These are phyloP conservation scores for Dimorphilus gyrociliatus DNA, from an alignment of 2,888 invertebrate species.

Conservation along the genomic window DNA sequence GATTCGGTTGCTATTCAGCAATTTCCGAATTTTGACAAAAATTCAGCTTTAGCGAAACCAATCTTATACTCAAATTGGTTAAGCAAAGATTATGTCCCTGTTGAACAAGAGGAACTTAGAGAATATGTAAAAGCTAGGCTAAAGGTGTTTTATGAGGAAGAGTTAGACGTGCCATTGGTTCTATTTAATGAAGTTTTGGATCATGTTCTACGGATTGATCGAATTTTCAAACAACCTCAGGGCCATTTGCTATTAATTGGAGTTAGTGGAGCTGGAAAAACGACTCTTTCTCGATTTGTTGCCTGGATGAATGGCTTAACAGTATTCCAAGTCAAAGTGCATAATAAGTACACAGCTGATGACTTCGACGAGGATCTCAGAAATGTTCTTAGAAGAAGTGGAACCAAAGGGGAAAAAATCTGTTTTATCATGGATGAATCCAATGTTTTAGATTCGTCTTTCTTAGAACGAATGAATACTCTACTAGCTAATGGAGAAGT, in stretches of 20 bases:
- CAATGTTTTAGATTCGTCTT: constrained; percentile 93
- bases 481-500: constrained; percentile 93
- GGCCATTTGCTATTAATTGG: constrained; percentile 93
- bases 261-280: constrained; percentile 97
- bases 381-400: constrained; percentile 41
- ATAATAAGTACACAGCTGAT: constrained; percentile 94
- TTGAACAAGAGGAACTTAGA: constrained; percentile 77
- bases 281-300: constrained; percentile 93
- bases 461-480: constrained; percentile 97
- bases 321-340: constrained; percentile 97
- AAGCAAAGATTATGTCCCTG: constrained; percentile 91
- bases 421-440: constrained; percentile 98
- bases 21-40: constrained; percentile 72
- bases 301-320: constrained; percentile 99
- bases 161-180: constrained; percentile 90
- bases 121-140: constrained; percentile 92
- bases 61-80: constrained; percentile 98
- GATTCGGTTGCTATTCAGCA: constrained; percentile 60
- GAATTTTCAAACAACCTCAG: constrained; percentile 97
- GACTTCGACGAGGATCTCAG: constrained; percentile 98
- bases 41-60: constrained; percentile 72
- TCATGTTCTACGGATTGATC: constrained; percentile 91
- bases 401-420: constrained; percentile 80
- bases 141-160: constrained; percentile 97
- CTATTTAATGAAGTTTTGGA: constrained; percentile 97